These are phyloP conservation scores for Sesamia nonagrioides DNA, from an alignment of 1,140 invertebrate species.

Conservation along the genomic window DNA sequence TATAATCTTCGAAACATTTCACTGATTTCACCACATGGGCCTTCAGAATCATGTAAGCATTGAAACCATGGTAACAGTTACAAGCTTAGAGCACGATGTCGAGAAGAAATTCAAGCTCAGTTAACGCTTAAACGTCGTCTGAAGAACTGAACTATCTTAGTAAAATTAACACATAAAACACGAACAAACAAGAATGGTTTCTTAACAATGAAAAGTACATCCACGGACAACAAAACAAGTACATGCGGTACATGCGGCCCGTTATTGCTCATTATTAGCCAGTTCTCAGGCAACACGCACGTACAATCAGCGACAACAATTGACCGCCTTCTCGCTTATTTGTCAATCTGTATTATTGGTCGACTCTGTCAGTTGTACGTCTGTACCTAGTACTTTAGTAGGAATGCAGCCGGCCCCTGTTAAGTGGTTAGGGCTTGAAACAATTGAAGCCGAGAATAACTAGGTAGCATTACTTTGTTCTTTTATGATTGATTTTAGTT, in stretches of 20 bases:
- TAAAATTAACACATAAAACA: neutral
- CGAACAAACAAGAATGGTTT: neutral
- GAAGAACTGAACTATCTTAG: too few relatives aligned
- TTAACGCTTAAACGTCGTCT: too few relatives aligned
- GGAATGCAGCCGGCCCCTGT: conserved; percentile 11
- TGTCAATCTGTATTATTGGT: conserved; percentile 43
- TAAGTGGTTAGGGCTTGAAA: conserved; percentile 10
- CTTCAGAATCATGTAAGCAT: too few relatives aligned
- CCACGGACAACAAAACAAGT: neutral
- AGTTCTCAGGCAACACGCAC: conserved; percentile 29
- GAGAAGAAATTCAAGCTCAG: too few relatives aligned
- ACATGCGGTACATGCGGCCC: neutral
- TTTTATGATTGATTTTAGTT: neutral
- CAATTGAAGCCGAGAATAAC: neutral
- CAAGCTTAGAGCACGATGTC: too few relatives aligned
- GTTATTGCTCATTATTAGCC: conserved; percentile 37
- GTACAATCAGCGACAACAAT: conserved; percentile 21
- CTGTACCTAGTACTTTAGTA: neutral
- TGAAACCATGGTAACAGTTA: too few relatives aligned
- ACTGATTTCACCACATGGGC: too few relatives aligned
- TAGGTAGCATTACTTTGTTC: neutral
- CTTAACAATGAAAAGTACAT: neutral
- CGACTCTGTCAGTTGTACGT: neutral
- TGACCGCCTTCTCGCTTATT: conserved; percentile 43
- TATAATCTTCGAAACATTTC: too few relatives aligned